Conservation (phyloP, 2,888 invertebrate genomes). For the Lepeophtheirus nordmannii region DNA sequence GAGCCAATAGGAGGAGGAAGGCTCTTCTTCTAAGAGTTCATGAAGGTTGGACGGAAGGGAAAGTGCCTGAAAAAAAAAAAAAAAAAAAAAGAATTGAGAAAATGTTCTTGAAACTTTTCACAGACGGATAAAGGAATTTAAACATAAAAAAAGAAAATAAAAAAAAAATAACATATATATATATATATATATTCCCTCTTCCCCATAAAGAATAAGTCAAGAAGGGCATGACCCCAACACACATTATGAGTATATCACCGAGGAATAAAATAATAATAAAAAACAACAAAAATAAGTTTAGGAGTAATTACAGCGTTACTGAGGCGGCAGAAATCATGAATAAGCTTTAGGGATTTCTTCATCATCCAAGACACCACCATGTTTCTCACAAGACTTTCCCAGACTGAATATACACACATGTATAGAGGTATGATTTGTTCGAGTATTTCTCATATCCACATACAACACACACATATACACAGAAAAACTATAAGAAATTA, state of each 20-base stretch:
- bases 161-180: neutral
- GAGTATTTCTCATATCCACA: too few species aligned
- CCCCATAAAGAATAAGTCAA: too few species aligned
- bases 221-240: neutral
- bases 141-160: neutral
- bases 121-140: too few species aligned
- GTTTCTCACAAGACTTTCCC: neutral
- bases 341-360: neutral
- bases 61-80: constrained; percentile 1
- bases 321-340: neutral
- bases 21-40: constrained; percentile 3
- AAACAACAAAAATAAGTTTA: too few species aligned
- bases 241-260: neutral
- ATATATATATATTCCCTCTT: too few species aligned
- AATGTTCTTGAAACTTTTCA: neutral
- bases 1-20: neutral
- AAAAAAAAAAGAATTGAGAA: neutral
- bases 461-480: too few species aligned
- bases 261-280: neutral
- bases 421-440: too few species aligned
- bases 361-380: neutral
- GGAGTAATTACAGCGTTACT: neutral
- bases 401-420: too few species aligned
- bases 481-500: too few species aligned
- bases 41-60: neutral